phyloP scores from a whole-genome alignment of 2,113 vertebrate species.

The Muntiacus reevesi region DNA sequence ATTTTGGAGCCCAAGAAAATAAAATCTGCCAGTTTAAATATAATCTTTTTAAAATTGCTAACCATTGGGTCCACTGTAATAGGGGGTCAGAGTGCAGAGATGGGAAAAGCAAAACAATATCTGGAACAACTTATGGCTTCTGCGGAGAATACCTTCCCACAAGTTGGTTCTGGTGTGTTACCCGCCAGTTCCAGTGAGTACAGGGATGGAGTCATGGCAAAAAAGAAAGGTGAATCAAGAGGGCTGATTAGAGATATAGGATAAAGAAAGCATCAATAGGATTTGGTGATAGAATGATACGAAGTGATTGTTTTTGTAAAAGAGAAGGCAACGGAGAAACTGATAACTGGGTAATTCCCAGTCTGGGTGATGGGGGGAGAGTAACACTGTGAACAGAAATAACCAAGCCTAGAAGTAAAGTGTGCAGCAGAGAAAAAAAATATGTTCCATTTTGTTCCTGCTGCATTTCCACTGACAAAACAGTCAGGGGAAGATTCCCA shows the following conservation, averaged over 20 bases:
- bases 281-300: neutral
- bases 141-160: neutral
- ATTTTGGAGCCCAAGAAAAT: neutral
- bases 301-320: neutral
- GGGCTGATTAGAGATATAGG: neutral
- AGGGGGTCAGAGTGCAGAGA: neutral
- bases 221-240: neutral
- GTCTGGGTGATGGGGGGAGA: neutral
- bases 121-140: neutral
- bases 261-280: neutral
- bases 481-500: neutral
- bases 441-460: neutral
- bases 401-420: neutral
- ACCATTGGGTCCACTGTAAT: neutral
- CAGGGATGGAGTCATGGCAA: no score
- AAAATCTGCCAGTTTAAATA: neutral
- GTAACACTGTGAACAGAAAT: neutral
- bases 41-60: neutral
- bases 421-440: neutral
- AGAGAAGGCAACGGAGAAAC: neutral
- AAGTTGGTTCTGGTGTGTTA: neutral
- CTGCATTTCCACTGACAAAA: neutral
- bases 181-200: neutral
- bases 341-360: neutral
- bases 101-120: neutral